Evolutionary conservation across 1,140 invertebrate species (phyloP), one percentile per base, ranked within the genome.

Genomic region (Hylaeus volcanicus): DNA sequence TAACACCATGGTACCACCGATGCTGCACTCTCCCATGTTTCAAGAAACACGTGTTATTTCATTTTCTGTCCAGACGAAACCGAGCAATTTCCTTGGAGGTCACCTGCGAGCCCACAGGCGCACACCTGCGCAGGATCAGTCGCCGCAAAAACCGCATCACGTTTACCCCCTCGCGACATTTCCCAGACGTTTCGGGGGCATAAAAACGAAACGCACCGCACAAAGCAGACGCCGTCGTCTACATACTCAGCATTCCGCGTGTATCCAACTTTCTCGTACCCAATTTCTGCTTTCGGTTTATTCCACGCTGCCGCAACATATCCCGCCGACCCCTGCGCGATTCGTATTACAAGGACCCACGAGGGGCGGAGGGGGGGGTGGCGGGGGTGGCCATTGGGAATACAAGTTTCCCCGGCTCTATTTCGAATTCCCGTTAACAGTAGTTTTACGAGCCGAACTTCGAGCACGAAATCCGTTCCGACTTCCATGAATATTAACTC

Each of bases 401-500:
- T 74, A 79, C 77, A 79, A 79, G 70, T 79, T 79, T 63, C 12
- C 39, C 60, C 26, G 26, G 12, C 26, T 6, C 61, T 63, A 39
- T 63, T 63, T 60, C 78, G 78, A 56, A 75, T 80, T 80, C 73
- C 51, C 55, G 64, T 80, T 75, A 75, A 75, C 73, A 45, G 64
- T 75, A 80, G 64, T 80, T 80, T 80, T 80, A 80, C 78, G 78
- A 75, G 55, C 26, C n/a, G 0, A 68, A 64, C 5, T 63, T 73
- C 37, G 1, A 37, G 6, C 26, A 60, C n/a, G 48, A 61, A 39
- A 56, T 73, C 45, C 26, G 37, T 8, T 14, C 8, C 15, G 26
- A 61, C 63, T 69, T 68, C 72, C 61, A 80, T 75, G 78, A 80
- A 80, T 80, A 80, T 80, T 80, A 80, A 74, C 61, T 61, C 15